Evolutionary conservation across 1,140 invertebrate species (phyloP), one percentile per base, ranked within the genome.

Genomic region (Macrocentrus cingulum): DNA sequence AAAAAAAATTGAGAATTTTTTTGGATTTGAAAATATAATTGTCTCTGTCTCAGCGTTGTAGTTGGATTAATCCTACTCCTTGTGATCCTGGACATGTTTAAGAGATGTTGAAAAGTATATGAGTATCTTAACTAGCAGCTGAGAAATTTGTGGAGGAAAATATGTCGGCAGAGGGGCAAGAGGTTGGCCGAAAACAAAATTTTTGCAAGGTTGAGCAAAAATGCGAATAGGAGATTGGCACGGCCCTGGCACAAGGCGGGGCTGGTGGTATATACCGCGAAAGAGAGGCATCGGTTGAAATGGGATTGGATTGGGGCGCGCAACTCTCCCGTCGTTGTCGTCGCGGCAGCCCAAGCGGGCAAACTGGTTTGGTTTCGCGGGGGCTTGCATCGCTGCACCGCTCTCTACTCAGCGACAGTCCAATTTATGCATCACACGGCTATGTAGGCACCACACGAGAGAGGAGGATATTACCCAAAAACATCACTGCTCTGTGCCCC

Each of bases 361-460:
- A 79, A 79, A 77, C 75, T 76, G 76, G 75, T 79, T 77, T 75
- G 68, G 73, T 72, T 74, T 76, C 72, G 73, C 72, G 68, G 71
- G 60, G 75, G 75, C 75, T 77, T 77, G 76, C 75, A 76, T 71
- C 75, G 69, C 67, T 80, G 76, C 78, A 79, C 65, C 77, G 75
- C 69, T 76, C 71, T 70, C 74, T 74, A 67, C 70, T 74, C 70
- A 67, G 74, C 49, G 75, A 69, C 77, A 80, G 78, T 80, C 77
- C 76, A 80, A 79, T 79, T 80, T 79, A 80, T 80, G 78, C 78
- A 78, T 79, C 75, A 79, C 56, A 58, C 77, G 78, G 75, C 76
- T 80, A 80, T 80, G 78, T 79, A 80, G 78, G 78, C 75, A 80
- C 76, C 73, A 77, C 70, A 76, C 69, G 75, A 74, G 56, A 63